Percentiles rank a stretch among this genome's conserved stretches.
Conservation (phyloP, 1,140 invertebrate genomes). For the Lepidotrigona ventralis region DNA sequence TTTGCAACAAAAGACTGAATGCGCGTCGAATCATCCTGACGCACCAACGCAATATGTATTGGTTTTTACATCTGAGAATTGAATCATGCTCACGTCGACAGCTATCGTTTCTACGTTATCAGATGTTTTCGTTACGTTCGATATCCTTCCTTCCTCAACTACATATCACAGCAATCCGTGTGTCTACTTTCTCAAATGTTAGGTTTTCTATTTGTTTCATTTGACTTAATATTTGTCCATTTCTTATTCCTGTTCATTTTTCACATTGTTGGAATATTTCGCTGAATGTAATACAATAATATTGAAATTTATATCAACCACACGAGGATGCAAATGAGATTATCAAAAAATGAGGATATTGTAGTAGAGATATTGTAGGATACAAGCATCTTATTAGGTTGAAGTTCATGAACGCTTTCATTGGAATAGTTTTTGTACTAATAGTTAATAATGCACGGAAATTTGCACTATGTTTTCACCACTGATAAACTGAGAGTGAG, state of each 20-base stretch:
- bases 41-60: constrained; percentile 14
- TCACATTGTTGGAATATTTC: not conserved
- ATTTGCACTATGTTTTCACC: constrained; percentile 78
- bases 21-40: constrained; percentile 4
- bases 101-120: constrained; percentile 7
- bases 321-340: constrained; percentile 62
- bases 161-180: not conserved
- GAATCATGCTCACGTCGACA: constrained; percentile 11
- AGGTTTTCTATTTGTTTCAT: not conserved
- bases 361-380: not conserved
- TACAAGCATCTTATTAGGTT: not conserved
- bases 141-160: not conserved
- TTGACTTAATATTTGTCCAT: not conserved
- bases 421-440: constrained; percentile 70
- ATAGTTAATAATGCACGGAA: constrained; percentile 77
- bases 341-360: not conserved
- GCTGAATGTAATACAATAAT: too few species aligned
- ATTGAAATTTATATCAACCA: constrained; percentile 43
- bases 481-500: constrained; percentile 77
- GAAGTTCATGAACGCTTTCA: constrained; percentile 53
- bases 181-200: constrained; percentile 7
- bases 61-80: constrained; percentile 3
- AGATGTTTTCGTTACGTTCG: constrained; percentile 4
- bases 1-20: not conserved
- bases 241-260: not conserved